Evolutionary conservation across 2,888 invertebrate genomes (phyloP).

Genomic region (Cantharis rufa): DNA sequence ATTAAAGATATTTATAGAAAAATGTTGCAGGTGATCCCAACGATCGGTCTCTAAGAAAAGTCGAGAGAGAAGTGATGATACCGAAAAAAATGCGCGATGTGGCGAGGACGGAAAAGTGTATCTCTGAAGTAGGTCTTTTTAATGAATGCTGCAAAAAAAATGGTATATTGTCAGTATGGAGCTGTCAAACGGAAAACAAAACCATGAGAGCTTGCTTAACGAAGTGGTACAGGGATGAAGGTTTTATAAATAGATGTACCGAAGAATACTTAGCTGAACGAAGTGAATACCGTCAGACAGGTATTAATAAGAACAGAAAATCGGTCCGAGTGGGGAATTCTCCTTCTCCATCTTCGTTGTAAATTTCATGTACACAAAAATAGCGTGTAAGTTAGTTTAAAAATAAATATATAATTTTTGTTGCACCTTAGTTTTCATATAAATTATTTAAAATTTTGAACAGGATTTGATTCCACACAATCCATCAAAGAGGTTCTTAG

Average conservation of each 20-base stretch:
- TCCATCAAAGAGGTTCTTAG: neutral
- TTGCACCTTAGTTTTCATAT: slow-evolving; percentile 19
- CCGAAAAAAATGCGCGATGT: slow-evolving; percentile 87
- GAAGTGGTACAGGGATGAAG: slow-evolving; percentile 77
- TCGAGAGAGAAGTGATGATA: slow-evolving; percentile 86
- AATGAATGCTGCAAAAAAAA: slow-evolving; percentile 68
- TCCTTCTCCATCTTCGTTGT: neutral
- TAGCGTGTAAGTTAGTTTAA: neutral
- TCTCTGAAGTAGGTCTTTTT: slow-evolving; percentile 70
- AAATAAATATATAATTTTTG: neutral
- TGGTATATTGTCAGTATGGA: slow-evolving; percentile 71
- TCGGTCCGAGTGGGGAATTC: slow-evolving; percentile 15
- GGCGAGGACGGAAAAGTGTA: slow-evolving; percentile 79
- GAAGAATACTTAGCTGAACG: slow-evolving; percentile 81
- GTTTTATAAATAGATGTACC: slow-evolving; percentile 73
- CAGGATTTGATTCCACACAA: too few species aligned
- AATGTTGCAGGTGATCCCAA: slow-evolving; percentile 76
- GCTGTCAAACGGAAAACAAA: slow-evolving; percentile 74
- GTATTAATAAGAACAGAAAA: slow-evolving; percentile 64
- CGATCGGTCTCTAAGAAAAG: slow-evolving; percentile 80
- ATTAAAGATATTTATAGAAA: neutral
- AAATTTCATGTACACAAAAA: neutral
- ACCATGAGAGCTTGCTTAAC: slow-evolving; percentile 71
- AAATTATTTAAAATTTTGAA: neutral
- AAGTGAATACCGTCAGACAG: slow-evolving; percentile 80